Evolutionary conservation across 1,140 invertebrate species (phyloP).

Genomic region (Drosophila pseudoananassae): DNA sequence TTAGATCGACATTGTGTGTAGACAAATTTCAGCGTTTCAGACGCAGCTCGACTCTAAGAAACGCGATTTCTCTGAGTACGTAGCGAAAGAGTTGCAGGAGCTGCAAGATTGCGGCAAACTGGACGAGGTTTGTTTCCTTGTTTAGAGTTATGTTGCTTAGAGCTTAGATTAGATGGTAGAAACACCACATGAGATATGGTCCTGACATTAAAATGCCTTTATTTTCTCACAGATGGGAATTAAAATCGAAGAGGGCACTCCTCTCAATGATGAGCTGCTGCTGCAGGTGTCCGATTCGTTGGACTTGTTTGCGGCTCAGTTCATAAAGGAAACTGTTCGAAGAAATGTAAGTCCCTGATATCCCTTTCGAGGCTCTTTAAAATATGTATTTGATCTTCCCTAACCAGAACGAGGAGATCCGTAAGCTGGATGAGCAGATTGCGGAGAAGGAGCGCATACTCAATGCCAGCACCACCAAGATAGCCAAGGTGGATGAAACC

Average conservation of each 20-base stretch:
- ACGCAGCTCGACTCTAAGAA: conserved; percentile 85
- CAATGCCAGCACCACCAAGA: conserved; percentile 84
- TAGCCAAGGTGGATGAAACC: conserved; percentile 85
- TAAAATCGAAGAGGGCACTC: conserved; percentile 75
- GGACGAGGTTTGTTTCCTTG: conserved; percentile 84
- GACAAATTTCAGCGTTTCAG: conserved; percentile 85
- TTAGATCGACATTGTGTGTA: conserved; percentile 87
- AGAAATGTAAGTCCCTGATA: conserved; percentile 62
- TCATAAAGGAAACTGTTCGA: conserved; percentile 79
- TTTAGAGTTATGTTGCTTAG: conserved; percentile 36
- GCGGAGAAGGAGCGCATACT: conserved; percentile 77
- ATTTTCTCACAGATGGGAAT: conserved; percentile 64
- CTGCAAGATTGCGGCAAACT: conserved; percentile 85
- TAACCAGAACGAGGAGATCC: conserved; percentile 79
- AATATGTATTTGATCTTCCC: not conserved
- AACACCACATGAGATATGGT: not conserved
- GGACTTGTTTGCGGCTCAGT: conserved; percentile 73
- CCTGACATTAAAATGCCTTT: not conserved
- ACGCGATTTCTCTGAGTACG: conserved; percentile 85
- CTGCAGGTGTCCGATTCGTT: conserved; percentile 75
- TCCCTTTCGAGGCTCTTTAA: not conserved
- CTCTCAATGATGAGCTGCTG: conserved; percentile 74
- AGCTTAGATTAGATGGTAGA: conserved; percentile 7
- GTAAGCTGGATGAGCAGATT: conserved; percentile 76
- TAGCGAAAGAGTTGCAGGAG: conserved; percentile 85